A percentile compares a stretch with the other conserved stretches of the same genome.
Evolutionary conservation across 2,113 vertebrate genomes (phyloP).

Genomic region (Lathamus discolor): DNA sequence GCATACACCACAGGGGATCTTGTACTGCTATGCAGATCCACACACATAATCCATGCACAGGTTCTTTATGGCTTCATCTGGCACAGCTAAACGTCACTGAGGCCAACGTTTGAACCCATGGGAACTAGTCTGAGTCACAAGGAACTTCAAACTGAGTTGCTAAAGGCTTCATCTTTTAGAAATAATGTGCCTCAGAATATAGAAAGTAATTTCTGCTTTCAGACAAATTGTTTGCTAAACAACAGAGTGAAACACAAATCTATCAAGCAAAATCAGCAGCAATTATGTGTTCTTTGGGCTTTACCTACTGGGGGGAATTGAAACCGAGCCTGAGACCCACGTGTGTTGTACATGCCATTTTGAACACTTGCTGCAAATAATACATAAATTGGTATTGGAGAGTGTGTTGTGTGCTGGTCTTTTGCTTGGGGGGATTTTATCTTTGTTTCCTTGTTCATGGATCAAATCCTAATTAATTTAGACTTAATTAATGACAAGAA

Average conservation of each 20-base stretch:
- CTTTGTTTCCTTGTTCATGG: neutral
- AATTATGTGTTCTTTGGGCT: neutral
- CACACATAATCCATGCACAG: neutral
- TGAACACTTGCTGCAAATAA: neutral
- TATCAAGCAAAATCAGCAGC: neutral
- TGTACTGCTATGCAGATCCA: neutral
- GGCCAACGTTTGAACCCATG: neutral
- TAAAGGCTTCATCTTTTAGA: neutral
- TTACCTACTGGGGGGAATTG: neutral
- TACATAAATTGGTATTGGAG: neutral
- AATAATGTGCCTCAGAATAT: neutral
- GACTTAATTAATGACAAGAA: neutral
- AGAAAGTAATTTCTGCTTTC: neutral
- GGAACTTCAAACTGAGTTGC: neutral
- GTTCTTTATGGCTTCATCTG: neutral
- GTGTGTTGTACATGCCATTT: neutral
- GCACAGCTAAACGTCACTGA: neutral
- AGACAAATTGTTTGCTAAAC: constrained; percentile 1
- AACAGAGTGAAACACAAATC: neutral
- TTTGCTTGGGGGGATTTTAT: neutral
- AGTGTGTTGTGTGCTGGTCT: neutral
- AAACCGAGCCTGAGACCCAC: neutral
- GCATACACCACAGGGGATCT: neutral
- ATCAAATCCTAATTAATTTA: neutral
- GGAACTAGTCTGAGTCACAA: neutral